Percentiles rank a stretch among this genome's conserved stretches.
Evolutionary conservation across 2,888 invertebrate species (phyloP).

Genomic region (Caenorhabditis doughertyi): DNA sequence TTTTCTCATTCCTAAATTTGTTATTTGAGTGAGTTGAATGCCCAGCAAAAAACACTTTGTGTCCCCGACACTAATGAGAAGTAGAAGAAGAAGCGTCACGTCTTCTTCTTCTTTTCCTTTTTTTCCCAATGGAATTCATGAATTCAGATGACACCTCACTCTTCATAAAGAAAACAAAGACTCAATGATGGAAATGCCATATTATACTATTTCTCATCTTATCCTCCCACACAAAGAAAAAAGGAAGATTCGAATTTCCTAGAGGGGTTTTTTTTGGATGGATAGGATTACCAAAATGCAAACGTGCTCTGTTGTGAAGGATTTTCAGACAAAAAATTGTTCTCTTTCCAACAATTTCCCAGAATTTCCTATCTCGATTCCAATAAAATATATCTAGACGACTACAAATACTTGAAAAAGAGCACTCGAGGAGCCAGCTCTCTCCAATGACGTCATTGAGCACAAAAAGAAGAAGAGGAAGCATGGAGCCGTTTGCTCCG

Average conservation of each 20-base stretch:
- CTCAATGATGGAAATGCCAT: neutral
- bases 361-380: neutral
- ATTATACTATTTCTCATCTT: constrained; percentile 2
- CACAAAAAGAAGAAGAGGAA: too few species aligned
- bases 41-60: constrained; percentile 25
- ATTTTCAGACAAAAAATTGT: too few species aligned
- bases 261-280: neutral
- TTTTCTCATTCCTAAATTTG: neutral
- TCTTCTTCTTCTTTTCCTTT: neutral
- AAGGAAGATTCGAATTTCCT: constrained; percentile 1
- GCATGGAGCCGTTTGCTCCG: too few species aligned
- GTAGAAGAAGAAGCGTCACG: too few species aligned
- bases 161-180: constrained; percentile 4
- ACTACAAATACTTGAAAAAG: neutral
- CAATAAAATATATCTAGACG: too few species aligned
- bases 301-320: too few species aligned
- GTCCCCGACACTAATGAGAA: constrained; percentile 42
- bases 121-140: constrained; percentile 2
- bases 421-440: neutral
- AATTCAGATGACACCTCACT: neutral
- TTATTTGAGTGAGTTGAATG: too few species aligned
- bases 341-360: neutral
- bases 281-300: neutral
- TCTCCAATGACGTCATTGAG: neutral
- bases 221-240: neutral